A percentile compares a stretch with the other conserved stretches of the same genome.
Conservation (phyloP, 1,140 invertebrate genomes). For the Drosophila repleta region DNA sequence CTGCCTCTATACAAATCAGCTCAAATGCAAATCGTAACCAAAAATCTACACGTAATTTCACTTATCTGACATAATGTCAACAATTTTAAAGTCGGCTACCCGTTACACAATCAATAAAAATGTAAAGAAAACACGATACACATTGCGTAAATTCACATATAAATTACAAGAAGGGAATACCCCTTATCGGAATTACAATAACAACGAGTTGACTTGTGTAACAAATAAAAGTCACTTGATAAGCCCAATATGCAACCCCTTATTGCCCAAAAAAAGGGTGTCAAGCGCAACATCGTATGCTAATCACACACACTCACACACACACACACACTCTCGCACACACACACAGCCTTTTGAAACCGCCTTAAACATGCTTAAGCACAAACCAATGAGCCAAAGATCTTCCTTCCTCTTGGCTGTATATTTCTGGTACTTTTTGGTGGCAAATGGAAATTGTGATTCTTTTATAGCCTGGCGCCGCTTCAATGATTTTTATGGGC, state of each 20-base stretch:
- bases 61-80: conserved; percentile 80
- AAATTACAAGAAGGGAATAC: conserved; percentile 61
- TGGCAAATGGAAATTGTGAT: conserved; percentile 64
- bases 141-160: conserved; percentile 64
- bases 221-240: conserved; percentile 77
- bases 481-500: conserved; percentile 78
- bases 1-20: background rate
- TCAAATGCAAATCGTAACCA: background rate
- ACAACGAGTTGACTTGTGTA: conserved; percentile 70
- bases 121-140: conserved; percentile 6
- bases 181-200: conserved; percentile 60
- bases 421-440: conserved; percentile 45
- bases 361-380: conserved; percentile 74
- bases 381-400: conserved; percentile 68
- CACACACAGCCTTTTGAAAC: conserved; percentile 10
- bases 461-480: conserved; percentile 77
- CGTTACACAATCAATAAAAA: conserved; percentile 25
- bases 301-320: conserved; percentile 64
- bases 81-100: conserved; percentile 55
- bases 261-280: conserved; percentile 60
- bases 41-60: conserved; percentile 80
- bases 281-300: conserved; percentile 71
- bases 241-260: conserved; percentile 73
- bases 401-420: conserved; percentile 43
- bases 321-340: conserved; percentile 19